A percentile compares a stretch with the other conserved stretches of the same genome.
Conservation (phyloP, 2,888 invertebrate species). For the Drosophila setosimentum region DNA sequence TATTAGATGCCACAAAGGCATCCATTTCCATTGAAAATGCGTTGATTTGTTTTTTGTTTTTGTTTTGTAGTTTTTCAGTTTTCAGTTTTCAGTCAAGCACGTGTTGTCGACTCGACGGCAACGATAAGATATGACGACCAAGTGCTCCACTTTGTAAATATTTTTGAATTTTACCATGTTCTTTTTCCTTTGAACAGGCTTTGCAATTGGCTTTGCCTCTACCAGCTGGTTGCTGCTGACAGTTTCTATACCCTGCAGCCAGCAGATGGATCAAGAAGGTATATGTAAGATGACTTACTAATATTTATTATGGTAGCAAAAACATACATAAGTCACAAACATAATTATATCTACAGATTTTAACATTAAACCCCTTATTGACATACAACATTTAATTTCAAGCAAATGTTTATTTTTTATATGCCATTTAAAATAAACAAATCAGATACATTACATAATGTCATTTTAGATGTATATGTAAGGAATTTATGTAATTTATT, state of each 20-base stretch:
- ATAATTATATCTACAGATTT: background rate
- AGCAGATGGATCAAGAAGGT: background rate
- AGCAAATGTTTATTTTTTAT: background rate
- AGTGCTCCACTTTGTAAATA: constrained; percentile 40
- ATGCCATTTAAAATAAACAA: background rate
- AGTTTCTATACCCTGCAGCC: constrained; percentile 17
- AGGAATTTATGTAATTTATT: background rate
- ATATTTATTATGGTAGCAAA: background rate
- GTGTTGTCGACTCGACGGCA: constrained; percentile 29
- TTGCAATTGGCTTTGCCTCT: constrained; percentile 3
- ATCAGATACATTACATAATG: background rate
- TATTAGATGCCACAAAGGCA: constrained; percentile 1
- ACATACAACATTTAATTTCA: background rate
- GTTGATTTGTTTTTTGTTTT: background rate
- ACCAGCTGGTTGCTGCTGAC: constrained; percentile 13
- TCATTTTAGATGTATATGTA: background rate
- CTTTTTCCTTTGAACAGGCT: constrained; percentile 3
- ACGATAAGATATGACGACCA: constrained; percentile 31
- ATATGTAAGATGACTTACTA: background rate
- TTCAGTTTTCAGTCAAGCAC: constrained; percentile 18
- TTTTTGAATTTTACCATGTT: constrained; percentile 3
- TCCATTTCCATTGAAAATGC: constrained; percentile 32
- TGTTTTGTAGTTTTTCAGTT: background rate
- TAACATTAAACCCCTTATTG: no score
- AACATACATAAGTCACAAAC: rapidly evolving